Evolutionary conservation across 2,888 invertebrate species (phyloP).

Genomic region (Thyatira batis): DNA sequence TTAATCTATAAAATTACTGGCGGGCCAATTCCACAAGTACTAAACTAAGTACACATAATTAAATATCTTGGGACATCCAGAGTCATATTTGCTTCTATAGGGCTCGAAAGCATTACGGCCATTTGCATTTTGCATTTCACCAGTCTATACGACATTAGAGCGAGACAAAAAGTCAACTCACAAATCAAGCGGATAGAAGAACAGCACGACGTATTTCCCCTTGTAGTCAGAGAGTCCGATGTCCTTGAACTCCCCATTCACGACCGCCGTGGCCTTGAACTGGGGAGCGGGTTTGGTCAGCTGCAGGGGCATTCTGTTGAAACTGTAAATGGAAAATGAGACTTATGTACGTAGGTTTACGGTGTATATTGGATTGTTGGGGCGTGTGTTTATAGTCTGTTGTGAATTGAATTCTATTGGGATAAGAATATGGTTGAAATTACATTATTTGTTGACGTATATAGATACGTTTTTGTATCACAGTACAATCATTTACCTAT

Average conservation of each 20-base stretch:
- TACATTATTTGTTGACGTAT: background rate
- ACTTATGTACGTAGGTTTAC: slow-evolving; percentile 5
- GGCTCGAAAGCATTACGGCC: no score
- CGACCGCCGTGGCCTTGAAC: slow-evolving; percentile 91
- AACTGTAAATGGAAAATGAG: slow-evolving; percentile 49
- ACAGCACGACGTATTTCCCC: slow-evolving; percentile 94
- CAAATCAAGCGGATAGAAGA: slow-evolving; percentile 96
- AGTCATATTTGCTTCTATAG: no score
- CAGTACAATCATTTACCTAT: no score
- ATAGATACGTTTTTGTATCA: no score
- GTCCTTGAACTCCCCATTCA: slow-evolving; percentile 92
- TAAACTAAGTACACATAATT: no score
- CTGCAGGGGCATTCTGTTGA: slow-evolving; percentile 82
- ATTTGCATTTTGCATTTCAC: no score
- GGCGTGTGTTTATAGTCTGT: background rate
- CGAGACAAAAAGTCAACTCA: slow-evolving; percentile 83
- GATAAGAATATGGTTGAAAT: background rate
- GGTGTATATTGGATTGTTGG: background rate
- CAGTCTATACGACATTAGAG: no score
- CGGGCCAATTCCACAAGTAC: no score
- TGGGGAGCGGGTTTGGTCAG: slow-evolving; percentile 90
- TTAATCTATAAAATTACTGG: no score
- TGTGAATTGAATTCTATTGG: background rate
- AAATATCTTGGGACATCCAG: no score
- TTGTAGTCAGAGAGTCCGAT: slow-evolving; percentile 89